A percentile compares a stretch with the other conserved stretches of the same genome.
These are phyloP conservation scores for Acromyrmex echinatior DNA, from an alignment of 1,140 invertebrate species.

Conservation along the genomic window DNA sequence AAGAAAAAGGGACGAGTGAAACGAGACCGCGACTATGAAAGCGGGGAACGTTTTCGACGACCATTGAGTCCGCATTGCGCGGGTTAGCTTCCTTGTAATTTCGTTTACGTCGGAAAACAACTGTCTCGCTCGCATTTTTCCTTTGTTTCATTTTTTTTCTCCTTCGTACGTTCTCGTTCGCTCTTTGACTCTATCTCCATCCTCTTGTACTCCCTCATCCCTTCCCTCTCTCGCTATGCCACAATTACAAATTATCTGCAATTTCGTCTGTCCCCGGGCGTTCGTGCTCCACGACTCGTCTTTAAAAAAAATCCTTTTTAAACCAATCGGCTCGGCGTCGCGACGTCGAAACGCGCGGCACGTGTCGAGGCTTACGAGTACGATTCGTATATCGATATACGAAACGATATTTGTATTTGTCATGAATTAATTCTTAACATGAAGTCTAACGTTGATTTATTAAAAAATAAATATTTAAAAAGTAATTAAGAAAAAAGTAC, in stretches of 20 bases:
- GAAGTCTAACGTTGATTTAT: not conserved
- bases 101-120: constrained; percentile 77
- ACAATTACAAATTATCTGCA: constrained; percentile 78
- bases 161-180: constrained; percentile 47
- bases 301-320: constrained; percentile 65
- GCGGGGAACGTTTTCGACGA: constrained; percentile 72
- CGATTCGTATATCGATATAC: not conserved
- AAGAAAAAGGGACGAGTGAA: constrained; percentile 63
- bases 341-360: constrained; percentile 8
- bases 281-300: constrained; percentile 44
- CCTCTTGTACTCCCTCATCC: constrained; percentile 14
- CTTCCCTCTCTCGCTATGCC: constrained; percentile 36
- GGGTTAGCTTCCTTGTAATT: constrained; percentile 75
- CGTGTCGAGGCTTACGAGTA: constrained; percentile 10
- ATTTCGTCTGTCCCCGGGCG: constrained; percentile 71
- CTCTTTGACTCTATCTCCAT: constrained; percentile 53
- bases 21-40: constrained; percentile 52
- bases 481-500: not conserved
- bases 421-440: not conserved
- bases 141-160: constrained; percentile 20
- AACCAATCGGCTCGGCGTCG: constrained; percentile 15
- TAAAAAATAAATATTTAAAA: not conserved
- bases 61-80: constrained; percentile 68
- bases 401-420: not conserved
- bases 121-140: constrained; percentile 61